phyloP scores from a whole-genome alignment of 2,797 vertebrate genomes.

The Tangara arthus region DNA sequence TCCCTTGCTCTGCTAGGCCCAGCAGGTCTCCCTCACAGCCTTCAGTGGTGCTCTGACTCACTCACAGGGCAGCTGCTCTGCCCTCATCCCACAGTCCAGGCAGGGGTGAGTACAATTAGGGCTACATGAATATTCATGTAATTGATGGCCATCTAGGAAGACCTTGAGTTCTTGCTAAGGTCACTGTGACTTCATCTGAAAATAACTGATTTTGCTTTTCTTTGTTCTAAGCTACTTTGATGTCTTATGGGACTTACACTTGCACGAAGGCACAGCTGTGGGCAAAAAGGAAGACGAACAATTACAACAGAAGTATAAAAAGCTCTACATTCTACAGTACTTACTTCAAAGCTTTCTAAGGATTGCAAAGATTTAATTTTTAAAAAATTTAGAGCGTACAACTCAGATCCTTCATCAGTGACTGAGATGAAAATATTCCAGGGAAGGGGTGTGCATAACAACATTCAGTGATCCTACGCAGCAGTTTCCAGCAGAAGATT shows the following conservation, averaged over 20 bases:
- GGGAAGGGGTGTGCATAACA: background rate
- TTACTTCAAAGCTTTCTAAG: background rate
- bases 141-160: background rate
- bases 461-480: background rate
- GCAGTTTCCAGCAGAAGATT: background rate
- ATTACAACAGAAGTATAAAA: background rate
- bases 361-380: background rate
- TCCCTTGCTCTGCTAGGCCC: background rate
- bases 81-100: background rate
- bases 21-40: background rate
- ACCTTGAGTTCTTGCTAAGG: background rate
- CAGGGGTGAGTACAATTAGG: background rate
- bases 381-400: background rate
- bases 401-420: background rate
- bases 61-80: background rate
- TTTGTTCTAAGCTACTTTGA: background rate
- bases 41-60: background rate
- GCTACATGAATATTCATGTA: background rate
- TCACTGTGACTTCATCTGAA: background rate
- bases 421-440: background rate
- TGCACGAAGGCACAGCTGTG: background rate
- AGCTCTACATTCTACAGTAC: background rate
- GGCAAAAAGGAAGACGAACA: background rate
- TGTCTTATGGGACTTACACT: background rate
- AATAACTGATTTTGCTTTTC: background rate